Evolutionary conservation across 2,888 invertebrate genomes (phyloP).

Genomic region (Agrotis puta): DNA sequence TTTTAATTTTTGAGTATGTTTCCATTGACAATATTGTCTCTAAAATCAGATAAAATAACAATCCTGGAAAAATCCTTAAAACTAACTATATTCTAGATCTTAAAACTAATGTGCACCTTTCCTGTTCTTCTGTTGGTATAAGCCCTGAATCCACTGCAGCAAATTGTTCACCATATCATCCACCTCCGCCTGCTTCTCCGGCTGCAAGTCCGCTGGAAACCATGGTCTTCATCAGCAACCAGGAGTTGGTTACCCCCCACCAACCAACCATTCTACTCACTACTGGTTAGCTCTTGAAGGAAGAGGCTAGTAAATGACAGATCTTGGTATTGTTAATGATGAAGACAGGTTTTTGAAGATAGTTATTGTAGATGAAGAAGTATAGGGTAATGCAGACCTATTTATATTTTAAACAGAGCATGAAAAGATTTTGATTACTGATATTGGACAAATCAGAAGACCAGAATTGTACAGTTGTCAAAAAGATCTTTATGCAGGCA

Average conservation of each 20-base stretch:
- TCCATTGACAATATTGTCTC: background rate
- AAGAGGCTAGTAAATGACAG: background rate
- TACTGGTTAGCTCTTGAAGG: constrained; percentile 43
- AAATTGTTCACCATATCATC: constrained; percentile 94
- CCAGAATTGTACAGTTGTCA: no score
- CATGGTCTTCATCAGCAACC: constrained; percentile 77
- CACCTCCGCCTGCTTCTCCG: constrained; percentile 89
- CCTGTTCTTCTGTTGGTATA: constrained; percentile 92
- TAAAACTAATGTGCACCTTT: constrained; percentile 83
- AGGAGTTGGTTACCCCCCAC: constrained; percentile 70
- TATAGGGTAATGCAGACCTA: background rate
- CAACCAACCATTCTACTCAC: constrained; percentile 60
- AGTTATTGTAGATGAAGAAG: background rate
- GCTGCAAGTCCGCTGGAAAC: constrained; percentile 86
- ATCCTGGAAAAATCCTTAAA: constrained; percentile 24
- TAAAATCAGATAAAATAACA: background rate
- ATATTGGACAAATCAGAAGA: background rate
- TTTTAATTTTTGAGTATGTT: no score
- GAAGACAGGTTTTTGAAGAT: constrained; percentile 2
- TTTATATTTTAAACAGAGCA: constrained; percentile 8
- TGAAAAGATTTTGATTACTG: background rate
- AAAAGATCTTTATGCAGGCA: no score
- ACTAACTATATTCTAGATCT: constrained; percentile 10
- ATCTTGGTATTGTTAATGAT: constrained; percentile 17
- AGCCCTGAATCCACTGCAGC: constrained; percentile 94